Evolutionary conservation across 2,797 vertebrate genomes (phyloP).

Genomic region (Taenioides sp.): DNA sequence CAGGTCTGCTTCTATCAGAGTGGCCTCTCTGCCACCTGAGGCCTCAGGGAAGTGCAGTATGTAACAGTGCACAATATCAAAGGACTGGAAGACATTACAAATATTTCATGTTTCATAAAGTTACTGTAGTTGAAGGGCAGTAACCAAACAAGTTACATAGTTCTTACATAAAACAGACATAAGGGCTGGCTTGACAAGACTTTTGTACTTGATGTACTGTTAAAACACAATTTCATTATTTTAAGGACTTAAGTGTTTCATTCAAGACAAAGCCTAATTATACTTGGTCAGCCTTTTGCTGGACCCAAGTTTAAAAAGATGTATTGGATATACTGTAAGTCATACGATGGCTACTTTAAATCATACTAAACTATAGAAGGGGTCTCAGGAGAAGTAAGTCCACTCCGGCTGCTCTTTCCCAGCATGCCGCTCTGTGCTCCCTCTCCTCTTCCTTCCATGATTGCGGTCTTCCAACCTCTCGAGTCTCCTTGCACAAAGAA

Average conservation of each 20-base stretch:
- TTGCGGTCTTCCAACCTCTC: slow-evolving; percentile 46
- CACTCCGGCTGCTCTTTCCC: slow-evolving; percentile 21
- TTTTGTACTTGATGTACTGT: neutral
- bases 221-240: neutral
- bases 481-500: slow-evolving; percentile 59
- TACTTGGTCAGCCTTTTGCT: neutral
- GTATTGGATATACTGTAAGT: neutral
- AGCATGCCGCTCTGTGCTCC: slow-evolving; percentile 14
- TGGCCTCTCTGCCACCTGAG: slow-evolving; percentile 66
- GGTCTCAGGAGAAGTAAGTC: neutral
- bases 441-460: slow-evolving; percentile 32
- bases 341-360: neutral
- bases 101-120: neutral
- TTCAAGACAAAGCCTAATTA: neutral
- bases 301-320: neutral
- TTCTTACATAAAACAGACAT: neutral
- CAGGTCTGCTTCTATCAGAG: slow-evolving; percentile 64
- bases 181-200: neutral
- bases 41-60: slow-evolving; percentile 63
- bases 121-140: neutral
- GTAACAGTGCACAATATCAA: slow-evolving; percentile 46
- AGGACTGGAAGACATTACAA: slow-evolving; percentile 15
- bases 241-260: neutral
- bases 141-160: neutral
- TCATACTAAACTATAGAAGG: slow-evolving; percentile 1